Evolutionary conservation across 2,888 invertebrate genomes (phyloP).

Genomic region (Teleogryllus oceanicus): DNA sequence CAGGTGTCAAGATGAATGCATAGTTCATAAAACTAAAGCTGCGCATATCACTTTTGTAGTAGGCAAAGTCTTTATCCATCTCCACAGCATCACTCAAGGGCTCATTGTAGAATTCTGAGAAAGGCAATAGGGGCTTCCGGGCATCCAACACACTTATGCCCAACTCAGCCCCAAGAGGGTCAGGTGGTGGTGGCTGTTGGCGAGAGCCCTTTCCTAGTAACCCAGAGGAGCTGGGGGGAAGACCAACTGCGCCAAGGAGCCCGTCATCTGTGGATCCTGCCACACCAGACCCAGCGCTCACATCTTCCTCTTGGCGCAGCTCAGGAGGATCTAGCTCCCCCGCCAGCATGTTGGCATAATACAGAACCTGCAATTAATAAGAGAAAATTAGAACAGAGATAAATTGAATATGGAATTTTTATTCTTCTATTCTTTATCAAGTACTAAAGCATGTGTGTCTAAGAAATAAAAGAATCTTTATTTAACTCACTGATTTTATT

Average conservation of each 20-base stretch:
- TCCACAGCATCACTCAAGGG: conserved; percentile 87
- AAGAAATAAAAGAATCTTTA: no score
- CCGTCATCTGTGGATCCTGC: conserved; percentile 51
- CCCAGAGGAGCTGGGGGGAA: conserved; percentile 19
- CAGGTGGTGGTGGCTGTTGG: conserved; percentile 52
- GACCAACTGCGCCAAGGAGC: conserved; percentile 48
- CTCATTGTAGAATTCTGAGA: conserved; percentile 92
- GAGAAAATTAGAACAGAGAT: background rate
- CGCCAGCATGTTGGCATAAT: conserved; percentile 83
- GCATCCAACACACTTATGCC: conserved; percentile 75
- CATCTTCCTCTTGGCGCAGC: conserved; percentile 53
- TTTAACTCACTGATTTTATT: background rate
- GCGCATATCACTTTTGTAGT: conserved; percentile 64
- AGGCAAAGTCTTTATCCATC: conserved; percentile 91
- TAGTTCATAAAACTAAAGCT: conserved; percentile 89
- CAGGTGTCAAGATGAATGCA: conserved; percentile 85
- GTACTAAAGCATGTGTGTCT: no score
- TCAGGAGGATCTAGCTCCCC: conserved; percentile 70
- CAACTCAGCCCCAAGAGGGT: conserved; percentile 70
- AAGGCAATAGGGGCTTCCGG: conserved; percentile 76
- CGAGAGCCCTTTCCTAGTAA: conserved; percentile 45
- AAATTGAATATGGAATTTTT: background rate
- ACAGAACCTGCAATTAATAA: conserved; percentile 61
- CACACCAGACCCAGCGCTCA: background rate
- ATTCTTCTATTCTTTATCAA: no score